Base-by-base conservation (phyloP, 2,888 invertebrate genomes). In the Drosophila borborema region DNA sequence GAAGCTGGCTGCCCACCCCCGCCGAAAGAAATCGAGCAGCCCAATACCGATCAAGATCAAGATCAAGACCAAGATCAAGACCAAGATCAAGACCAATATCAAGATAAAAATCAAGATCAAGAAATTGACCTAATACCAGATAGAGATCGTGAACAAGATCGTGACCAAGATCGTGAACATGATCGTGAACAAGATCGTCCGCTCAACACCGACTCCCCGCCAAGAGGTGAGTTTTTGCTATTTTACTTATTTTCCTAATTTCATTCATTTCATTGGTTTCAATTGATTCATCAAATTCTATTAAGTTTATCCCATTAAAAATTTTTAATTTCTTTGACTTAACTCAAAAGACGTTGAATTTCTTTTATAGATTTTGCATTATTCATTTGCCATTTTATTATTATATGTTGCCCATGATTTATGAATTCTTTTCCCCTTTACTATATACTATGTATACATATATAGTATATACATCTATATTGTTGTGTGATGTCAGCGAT, bases 1-100 rank as follows among this genome's bases (percentile, higher is more conserved):
- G 96, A 97, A 91, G 91, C 92, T 5, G 94, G 94, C 82, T 97
- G 97, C 86, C 69, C 80, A 85, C 68, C 80, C 86, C 70, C 80
- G 5, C 70, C 80, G 5, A 28, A 20, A 14, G 4, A 58, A 2
- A 16, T 6, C 0, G 58, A 45, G 5, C 34, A 20, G 23, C 10
- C 41, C 28, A n/a, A 31, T 41, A 12, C 12, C n/a, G 41, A 41
- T 31, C 55, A 14, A 9, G 28, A 41, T 28, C 46, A 3, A 7
- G 41, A n/a, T 5, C 45, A 12, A 12, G 7, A 46, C 14, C 46
- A 4, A 0, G 38, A 40, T 0, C n/a, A 6, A 8, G 38, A 64
- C 5, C 74, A n/a, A 16, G 64, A 53, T 0, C 45, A 31, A 38
- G 43, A 53, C 5, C 63, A 54, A 0, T 53, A 63, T 1, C 54